phyloP scores from a whole-genome alignment of 2,888 invertebrate genomes.

The Therioaphis trifolii region DNA sequence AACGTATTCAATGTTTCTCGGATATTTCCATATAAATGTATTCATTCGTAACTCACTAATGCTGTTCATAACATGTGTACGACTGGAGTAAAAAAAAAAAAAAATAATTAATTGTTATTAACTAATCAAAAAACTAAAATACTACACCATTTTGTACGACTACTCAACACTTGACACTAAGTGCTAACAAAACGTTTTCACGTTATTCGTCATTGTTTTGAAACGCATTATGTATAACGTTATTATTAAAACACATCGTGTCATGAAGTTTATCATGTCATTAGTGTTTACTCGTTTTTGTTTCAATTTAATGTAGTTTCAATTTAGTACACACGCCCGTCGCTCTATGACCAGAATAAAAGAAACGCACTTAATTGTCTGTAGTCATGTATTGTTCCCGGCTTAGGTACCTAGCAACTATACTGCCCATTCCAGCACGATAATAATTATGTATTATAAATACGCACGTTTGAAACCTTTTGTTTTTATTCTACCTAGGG shows the following conservation, averaged over 20 bases:
- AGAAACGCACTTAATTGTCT: constrained; percentile 20
- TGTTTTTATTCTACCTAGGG: background rate
- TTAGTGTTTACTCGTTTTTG: constrained; percentile 30
- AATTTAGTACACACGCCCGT: constrained; percentile 4
- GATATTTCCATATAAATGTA: too few species aligned
- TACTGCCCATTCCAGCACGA: background rate
- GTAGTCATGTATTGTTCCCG: constrained; percentile 17
- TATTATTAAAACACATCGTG: background rate
- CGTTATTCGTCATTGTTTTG: too few species aligned
- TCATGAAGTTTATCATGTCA: constrained; percentile 14
- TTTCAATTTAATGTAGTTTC: constrained; percentile 20
- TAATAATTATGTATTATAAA: constrained; percentile 6
- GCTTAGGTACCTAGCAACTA: background rate
- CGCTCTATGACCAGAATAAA: constrained; percentile 31
- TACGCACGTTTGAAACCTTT: constrained; percentile 6
- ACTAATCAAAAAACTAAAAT: too few species aligned
- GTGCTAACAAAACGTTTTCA: too few species aligned
- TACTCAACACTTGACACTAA: too few species aligned
- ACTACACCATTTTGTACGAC: too few species aligned
- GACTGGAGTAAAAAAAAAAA: too few species aligned
- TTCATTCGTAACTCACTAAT: too few species aligned
- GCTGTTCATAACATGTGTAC: too few species aligned
- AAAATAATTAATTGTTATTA: too few species aligned
- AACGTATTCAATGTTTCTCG: too few species aligned
- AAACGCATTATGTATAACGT: too few species aligned